Base-by-base conservation (phyloP, 2,113 vertebrate genomes). In the Dendropsophus ebraccatus region DNA sequence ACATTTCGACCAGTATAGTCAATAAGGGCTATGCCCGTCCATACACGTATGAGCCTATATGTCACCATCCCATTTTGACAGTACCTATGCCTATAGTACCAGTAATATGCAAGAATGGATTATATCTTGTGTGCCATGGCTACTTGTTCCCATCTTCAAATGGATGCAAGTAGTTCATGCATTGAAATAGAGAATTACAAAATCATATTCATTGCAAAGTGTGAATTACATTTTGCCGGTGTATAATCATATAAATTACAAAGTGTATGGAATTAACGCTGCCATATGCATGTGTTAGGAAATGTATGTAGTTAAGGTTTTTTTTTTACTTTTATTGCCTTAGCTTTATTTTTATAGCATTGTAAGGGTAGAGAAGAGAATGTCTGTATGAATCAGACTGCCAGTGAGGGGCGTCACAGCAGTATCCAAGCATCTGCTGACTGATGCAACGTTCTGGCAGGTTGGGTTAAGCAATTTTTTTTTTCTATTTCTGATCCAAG, bases 401-500 rank as follows among this genome's bases (percentile, higher is more conserved):
- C 58, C 37, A 81, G 60, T 30, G 45, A 67, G 41, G 60, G 41
- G 60, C 62, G 21, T 50, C 60, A n/a, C 60, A 67, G 79, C 45
- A 10, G 79, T 67, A 32, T 25, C 45, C 21, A 41, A 81, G 41
- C 79, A 81, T 81, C 79, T 81, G 62, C 47, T 82, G 80, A 82
- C 41, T 69, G 80, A 67, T 49, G 62, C 45, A 52, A 32, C 60
- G 49, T 12, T 50, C 49, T 70, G 80, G 80, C 60, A 70, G 67
- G 80, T 70, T 69, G 80, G 60, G 41, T 82, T 82, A 50, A 82
- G 11, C n/a, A 69, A 67, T 16, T 69, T 82, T 35, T 78, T 67
- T 70, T 62, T 47, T 81, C 25, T 65, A 10, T 82, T 69, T 50
- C 62, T 23, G 45, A 69, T 82, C 80, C 62, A 32, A 47, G 62